These are phyloP conservation scores for Euclidia mi DNA, from an alignment of 2,888 invertebrate genomes.

Conservation along the genomic window DNA sequence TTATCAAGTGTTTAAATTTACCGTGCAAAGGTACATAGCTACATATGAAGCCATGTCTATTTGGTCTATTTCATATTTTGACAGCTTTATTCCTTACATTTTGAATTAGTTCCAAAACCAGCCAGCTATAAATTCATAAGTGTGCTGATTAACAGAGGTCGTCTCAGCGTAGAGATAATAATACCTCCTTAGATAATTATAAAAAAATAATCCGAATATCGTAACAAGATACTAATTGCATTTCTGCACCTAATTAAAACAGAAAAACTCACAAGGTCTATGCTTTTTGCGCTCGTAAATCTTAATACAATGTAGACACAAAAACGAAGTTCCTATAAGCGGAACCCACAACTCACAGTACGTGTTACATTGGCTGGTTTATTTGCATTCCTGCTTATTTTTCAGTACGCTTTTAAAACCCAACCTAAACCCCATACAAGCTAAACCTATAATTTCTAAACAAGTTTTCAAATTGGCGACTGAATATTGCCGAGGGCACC, in stretches of 20 bases:
- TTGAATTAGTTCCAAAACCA: background rate
- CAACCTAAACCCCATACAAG: slow-evolving; percentile 70
- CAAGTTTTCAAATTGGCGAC: slow-evolving; percentile 88
- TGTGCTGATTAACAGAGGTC: background rate
- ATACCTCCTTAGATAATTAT: background rate
- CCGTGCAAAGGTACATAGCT: too few species aligned
- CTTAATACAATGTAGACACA: slow-evolving; percentile 8
- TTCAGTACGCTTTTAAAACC: slow-evolving; percentile 57
- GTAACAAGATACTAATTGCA: slow-evolving; percentile 3
- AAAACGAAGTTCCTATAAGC: background rate
- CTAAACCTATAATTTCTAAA: slow-evolving; percentile 90
- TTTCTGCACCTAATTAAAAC: slow-evolving; percentile 13
- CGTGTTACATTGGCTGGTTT: slow-evolving; percentile 19
- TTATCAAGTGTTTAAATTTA: too few species aligned
- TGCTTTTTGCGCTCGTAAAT: slow-evolving; percentile 1
- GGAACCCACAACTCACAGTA: slow-evolving; percentile 12
- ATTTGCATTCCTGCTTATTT: slow-evolving; percentile 46
- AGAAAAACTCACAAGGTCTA: slow-evolving; percentile 14
- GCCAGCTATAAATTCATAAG: too few species aligned
- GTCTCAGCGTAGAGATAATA: background rate
- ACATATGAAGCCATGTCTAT: too few species aligned
- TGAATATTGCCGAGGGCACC: slow-evolving; percentile 78
- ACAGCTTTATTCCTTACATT: background rate
- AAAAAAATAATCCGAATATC: slow-evolving; percentile 3
- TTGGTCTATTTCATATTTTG: too few species aligned